phyloP scores from a whole-genome alignment of 2,797 vertebrate species.

The Trematomus bernacchii region DNA sequence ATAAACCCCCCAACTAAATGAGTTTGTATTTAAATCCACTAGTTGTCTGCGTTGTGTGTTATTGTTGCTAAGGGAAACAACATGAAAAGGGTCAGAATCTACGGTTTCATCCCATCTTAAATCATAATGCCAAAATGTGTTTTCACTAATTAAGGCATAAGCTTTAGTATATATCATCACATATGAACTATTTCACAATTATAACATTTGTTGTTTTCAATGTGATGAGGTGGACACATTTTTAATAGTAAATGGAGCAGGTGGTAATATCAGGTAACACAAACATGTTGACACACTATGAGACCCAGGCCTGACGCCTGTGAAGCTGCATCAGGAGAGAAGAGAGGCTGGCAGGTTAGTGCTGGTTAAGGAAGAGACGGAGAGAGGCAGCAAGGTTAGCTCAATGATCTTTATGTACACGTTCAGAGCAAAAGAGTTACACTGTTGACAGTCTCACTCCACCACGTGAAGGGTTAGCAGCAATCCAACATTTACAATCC shows the following conservation, averaged over 20 bases:
- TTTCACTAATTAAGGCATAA: background rate
- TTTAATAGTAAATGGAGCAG: slow-evolving; percentile 5
- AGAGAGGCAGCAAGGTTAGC: slow-evolving; percentile 60
- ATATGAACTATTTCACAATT: background rate
- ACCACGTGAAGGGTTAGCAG: slow-evolving; percentile 7
- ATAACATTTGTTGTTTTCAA: background rate
- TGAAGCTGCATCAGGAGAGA: slow-evolving; percentile 44
- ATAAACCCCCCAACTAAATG: background rate
- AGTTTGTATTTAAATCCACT: background rate
- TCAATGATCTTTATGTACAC: slow-evolving; percentile 38
- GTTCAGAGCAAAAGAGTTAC: slow-evolving; percentile 17
- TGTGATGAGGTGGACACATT: background rate
- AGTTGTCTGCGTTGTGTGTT: background rate
- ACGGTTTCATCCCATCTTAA: background rate
- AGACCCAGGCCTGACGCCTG: slow-evolving; percentile 70
- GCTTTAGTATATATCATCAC: background rate
- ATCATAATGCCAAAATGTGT: background rate
- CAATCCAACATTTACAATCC: slow-evolving; percentile 6
- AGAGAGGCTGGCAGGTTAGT: slow-evolving; percentile 70
- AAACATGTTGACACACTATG: background rate
- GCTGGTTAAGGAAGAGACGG: slow-evolving; percentile 60
- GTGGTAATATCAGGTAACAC: background rate
- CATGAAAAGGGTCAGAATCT: background rate
- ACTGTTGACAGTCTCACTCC: slow-evolving; percentile 13
- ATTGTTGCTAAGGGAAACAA: background rate